A percentile compares a stretch with the other conserved stretches of the same genome.
Conservation (phyloP, 2,113 vertebrate species). For the Hemiscyllium ocellatum region DNA sequence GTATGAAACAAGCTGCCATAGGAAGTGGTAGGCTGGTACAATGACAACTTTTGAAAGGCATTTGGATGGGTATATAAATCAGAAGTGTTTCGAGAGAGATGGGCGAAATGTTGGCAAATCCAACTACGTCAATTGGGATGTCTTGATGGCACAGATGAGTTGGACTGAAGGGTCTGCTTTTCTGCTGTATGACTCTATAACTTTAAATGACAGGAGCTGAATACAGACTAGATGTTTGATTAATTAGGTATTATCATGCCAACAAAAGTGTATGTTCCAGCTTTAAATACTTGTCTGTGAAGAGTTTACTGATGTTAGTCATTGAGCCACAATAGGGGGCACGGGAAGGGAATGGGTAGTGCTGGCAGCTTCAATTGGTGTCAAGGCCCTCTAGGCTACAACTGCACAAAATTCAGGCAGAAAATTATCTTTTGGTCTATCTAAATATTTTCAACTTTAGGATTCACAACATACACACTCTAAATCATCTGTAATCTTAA, state of each 20-base stretch:
- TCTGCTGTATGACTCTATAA: no score
- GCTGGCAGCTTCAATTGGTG: background rate
- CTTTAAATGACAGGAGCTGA: background rate
- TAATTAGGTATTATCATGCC: background rate
- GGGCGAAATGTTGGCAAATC: no score
- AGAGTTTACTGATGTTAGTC: background rate
- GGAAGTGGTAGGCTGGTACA: no score
- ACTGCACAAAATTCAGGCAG: background rate
- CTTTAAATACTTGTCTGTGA: background rate
- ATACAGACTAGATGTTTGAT: background rate
- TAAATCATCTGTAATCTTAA: background rate
- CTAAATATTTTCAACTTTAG: background rate
- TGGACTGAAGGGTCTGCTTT: no score
- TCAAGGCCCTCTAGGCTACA: background rate
- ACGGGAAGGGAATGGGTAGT: background rate
- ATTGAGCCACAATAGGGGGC: background rate
- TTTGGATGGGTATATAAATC: no score
- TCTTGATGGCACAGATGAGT: no score
- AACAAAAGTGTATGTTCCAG: background rate
- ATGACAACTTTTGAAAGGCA: no score
- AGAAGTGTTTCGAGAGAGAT: no score
- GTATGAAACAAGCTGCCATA: no score
- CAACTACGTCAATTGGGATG: no score
- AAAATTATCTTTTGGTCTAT: background rate
- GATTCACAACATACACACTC: background rate